phyloP scores from a whole-genome alignment of 2,113 vertebrate genomes.

The Paralichthys olivaceus region DNA sequence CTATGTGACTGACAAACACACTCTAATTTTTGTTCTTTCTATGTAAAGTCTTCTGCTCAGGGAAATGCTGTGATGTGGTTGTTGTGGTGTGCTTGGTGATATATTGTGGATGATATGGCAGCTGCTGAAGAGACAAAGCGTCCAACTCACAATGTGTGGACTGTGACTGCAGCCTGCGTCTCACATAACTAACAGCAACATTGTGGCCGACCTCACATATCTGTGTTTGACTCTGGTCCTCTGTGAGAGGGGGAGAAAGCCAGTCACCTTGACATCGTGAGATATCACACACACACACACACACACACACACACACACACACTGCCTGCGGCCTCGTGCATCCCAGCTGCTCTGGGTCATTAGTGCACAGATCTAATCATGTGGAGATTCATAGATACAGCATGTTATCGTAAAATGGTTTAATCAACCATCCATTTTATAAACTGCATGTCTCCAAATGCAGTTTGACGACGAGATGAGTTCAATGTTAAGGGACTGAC shows the following conservation, averaged over 20 bases:
- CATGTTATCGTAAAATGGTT: not conserved
- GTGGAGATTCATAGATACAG: not conserved
- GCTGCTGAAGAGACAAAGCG: not conserved
- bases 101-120: not conserved
- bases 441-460: not conserved
- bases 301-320: not conserved
- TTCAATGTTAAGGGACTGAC: not conserved
- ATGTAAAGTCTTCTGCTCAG: not conserved
- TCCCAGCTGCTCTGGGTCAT: conserved; percentile 22
- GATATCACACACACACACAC: conserved; percentile 8
- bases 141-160: not conserved
- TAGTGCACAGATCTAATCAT: conserved; percentile 19
- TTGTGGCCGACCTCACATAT: conserved; percentile 13
- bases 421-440: not conserved
- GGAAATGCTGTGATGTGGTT: too few species aligned
- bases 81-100: too few species aligned
- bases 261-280: not conserved
- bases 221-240: conserved; percentile 1
- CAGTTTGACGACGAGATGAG: not conserved
- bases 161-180: not conserved
- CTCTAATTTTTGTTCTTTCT: not conserved
- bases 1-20: not conserved
- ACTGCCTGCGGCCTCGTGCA: not conserved
- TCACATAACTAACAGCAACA: conserved; percentile 1
- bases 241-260: not conserved